A percentile compares a stretch with the other conserved stretches of the same genome.
phyloP scores from a whole-genome alignment of 1,140 invertebrate genomes.

The Megalopta genalis region DNA sequence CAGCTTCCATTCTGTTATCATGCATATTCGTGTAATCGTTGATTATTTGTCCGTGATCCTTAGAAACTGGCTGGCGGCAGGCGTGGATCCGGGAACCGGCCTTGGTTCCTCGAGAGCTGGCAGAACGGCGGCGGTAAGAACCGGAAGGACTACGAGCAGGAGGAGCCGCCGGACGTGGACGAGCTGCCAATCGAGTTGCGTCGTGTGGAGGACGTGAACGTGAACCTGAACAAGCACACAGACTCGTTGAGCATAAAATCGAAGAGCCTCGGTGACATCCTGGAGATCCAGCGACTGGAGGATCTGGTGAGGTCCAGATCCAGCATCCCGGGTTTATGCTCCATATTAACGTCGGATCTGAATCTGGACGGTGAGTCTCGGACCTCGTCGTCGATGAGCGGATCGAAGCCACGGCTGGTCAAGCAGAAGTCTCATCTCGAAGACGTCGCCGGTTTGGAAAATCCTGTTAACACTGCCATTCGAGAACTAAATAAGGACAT shows the following conservation, averaged over 20 bases:
- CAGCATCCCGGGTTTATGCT: conserved; percentile 85
- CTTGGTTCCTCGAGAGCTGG: conserved; percentile 91
- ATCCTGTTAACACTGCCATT: conserved; percentile 75
- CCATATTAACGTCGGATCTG: conserved; percentile 69
- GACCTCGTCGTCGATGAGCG: conserved; percentile 65
- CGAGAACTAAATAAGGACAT: conserved; percentile 70
- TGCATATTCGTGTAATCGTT: too few species aligned
- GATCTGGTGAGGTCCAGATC: conserved; percentile 87
- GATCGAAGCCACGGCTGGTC: conserved; percentile 72
- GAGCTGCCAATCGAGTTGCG: conserved; percentile 93
- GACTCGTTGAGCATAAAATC: conserved; percentile 85
- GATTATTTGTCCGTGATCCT: conserved; percentile 23
- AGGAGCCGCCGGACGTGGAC: conserved; percentile 84
- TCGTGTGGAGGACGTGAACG: conserved; percentile 88
- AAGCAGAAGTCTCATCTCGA: conserved; percentile 75
- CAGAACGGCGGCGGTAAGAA: conserved; percentile 80
- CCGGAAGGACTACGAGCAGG: conserved; percentile 81
- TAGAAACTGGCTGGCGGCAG: conserved; percentile 89
- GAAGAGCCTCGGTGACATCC: conserved; percentile 89
- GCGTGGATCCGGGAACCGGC: conserved; percentile 80
- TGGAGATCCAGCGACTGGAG: conserved; percentile 83
- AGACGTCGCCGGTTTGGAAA: conserved; percentile 66
- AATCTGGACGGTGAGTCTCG: conserved; percentile 67
- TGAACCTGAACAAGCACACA: conserved; percentile 79
- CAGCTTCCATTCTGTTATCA: too few species aligned